These are phyloP conservation scores for Bombus sylvicola DNA, from an alignment of 1,140 invertebrate species.

Conservation along the genomic window DNA sequence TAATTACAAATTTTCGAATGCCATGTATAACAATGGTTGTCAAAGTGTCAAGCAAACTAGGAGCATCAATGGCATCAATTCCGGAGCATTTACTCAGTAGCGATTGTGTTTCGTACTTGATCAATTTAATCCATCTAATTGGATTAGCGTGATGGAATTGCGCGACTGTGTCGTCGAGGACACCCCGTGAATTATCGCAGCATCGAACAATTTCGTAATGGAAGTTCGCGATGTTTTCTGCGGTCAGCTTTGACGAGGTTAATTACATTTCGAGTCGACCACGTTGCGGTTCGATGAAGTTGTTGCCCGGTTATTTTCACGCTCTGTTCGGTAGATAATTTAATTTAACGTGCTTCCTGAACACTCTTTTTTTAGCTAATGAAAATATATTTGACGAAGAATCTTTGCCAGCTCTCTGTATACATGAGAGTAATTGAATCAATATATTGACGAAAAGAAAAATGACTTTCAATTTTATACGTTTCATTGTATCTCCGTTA, in stretches of 20 bases:
- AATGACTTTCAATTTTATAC: too few species aligned
- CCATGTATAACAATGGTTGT: too few species aligned
- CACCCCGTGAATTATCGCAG: conserved; percentile 50
- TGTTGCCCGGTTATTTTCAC: conserved; percentile 7
- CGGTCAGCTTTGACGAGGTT: conserved; percentile 19
- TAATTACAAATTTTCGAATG: not conserved
- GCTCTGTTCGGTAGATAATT: not conserved
- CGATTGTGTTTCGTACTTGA: not conserved
- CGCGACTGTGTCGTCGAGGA: not conserved
- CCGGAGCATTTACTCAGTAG: not conserved
- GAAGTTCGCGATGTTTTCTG: conserved; percentile 19
- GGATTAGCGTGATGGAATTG: conserved; percentile 18
- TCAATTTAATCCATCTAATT: conserved; percentile 41
- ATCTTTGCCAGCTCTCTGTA: too few species aligned
- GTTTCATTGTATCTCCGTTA: not conserved
- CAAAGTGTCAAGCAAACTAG: not conserved
- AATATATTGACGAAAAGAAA: not conserved
- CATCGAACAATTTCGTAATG: conserved; percentile 32
- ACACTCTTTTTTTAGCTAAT: not conserved
- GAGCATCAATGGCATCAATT: conserved; percentile 1
- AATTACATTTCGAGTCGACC: conserved; percentile 20
- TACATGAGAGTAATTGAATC: not conserved
- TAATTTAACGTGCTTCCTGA: too few species aligned
- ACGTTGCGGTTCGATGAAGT: conserved; percentile 13
- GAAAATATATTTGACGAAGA: not conserved